Evolutionary conservation across 2,888 invertebrate genomes (phyloP), one percentile per base, ranked within the genome.

Genomic region (Amblyteles armatorius): DNA sequence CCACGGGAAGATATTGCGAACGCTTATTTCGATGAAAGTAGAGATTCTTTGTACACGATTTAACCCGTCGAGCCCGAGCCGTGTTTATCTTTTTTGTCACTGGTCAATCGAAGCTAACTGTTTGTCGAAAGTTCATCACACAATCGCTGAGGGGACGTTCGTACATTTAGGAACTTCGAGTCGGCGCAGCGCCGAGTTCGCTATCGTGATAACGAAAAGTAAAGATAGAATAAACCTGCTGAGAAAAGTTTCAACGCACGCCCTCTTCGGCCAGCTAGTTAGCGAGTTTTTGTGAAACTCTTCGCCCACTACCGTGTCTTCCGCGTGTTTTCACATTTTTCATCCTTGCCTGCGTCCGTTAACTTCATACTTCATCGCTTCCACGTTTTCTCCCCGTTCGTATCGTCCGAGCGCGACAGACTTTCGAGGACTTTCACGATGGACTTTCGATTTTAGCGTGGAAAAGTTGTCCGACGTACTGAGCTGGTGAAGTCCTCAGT

Each of bases 391-490:
- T 1, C 63, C 40, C 19, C 26, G 33, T 52, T 79, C 79, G 40
- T 57, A 71, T 80, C 74, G 78, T 76, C 76, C 52, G 52, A 55
- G 78, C 13, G 84, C 79, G 76, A 88, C 84, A 79, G 63, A 86
- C 84, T 84, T 79, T 57, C 50, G 71, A 83, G 77, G 76, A 77
- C 40, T 40, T 40, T 40, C 40, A 2, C 33, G 33, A 33, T 7
- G 33, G 33, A 33, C 40, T 40, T 40, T 40, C 40, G 11, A 40
- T 48, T 48, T 86, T 69, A 50, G 55, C 36, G 19, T 2, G 19
- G 52, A 79, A 86, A 83, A 86, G 86, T 86, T 84, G 76, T 83
- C 71, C 83, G 69, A 87, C 82, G 80, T 86, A 76, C 71, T 85
- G 83, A 68, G 67, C 33, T 33, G 11, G 83, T 29, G 57, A 67